Evolutionary conservation across 2,113 vertebrate genomes (phyloP), one percentile per base, ranked within the genome.

Genomic region (Mohoua ochrocephala): DNA sequence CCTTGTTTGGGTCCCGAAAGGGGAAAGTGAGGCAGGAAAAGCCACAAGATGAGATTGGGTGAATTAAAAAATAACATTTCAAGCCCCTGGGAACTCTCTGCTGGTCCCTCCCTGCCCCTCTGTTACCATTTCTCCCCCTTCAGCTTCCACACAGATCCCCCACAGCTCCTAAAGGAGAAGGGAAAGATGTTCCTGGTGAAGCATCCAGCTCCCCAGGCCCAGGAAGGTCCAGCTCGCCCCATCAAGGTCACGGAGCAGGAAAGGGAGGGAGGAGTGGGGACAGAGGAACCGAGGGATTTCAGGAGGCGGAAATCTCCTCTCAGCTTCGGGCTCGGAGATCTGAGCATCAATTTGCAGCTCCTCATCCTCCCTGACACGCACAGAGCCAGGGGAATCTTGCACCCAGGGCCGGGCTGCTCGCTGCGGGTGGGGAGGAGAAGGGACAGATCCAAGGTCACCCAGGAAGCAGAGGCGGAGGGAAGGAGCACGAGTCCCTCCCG

Each of bases 391-490:
- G 74, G 42, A 59, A 50, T 10, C 14, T 6, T 3, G 23, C 33
- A 33, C 17, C 30, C 28, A 15, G 68, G 54, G 73, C 64, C 44
- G 2, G 71, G 73, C 53, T 84, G 41, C 3, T 65, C 0, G 10
- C 33, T 39, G 75, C 77, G 11, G 71, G 1, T 1, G 57, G 37
- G 57, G 74, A 78, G 35, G 28, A 18, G 59, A 83, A 80, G 67
- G 78, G 69, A 89, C 1, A 1, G 69, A 76, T 8, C 77, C 95
- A 96, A 96, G 96, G 93, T 96, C 81, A 93, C 13, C 15, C 68
- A 28, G 33, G 57, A 39, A 57, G 68, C 54, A 68, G 70, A 37
- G 39, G 44, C 0, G 1, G 35, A 68, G 59, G 59, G 60, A 70
- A 81, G 75, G 50, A 76, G 3, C 12, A 3, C 15, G 13, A 13